Conservation (phyloP, 2,888 invertebrate genomes). For the Pristionchus fissidentatus region DNA sequence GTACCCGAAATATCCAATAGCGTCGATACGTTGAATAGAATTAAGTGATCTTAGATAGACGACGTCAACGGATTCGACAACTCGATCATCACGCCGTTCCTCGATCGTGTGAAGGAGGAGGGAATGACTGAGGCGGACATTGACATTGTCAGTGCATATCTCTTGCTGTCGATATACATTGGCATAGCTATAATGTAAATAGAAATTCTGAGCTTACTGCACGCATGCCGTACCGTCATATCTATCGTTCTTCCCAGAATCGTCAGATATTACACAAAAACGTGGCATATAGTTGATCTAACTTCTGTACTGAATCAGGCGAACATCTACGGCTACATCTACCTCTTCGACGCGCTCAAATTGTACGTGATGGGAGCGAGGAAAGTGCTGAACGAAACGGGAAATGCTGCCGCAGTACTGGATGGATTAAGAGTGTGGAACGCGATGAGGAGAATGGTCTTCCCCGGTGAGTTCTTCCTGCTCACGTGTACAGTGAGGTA, state of each 20-base stretch:
- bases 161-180: not conserved
- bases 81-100: conserved; percentile 4
- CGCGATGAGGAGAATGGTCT: conserved; percentile 68
- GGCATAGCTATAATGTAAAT: no score
- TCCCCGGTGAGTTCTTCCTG: conserved; percentile 55
- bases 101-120: conserved; percentile 15
- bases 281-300: no score
- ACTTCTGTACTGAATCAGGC: conserved; percentile 51
- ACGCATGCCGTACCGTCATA: no score
- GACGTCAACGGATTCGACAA: conserved; percentile 43
- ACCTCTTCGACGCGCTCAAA: conserved; percentile 65
- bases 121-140: conserved; percentile 27
- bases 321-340: conserved; percentile 65
- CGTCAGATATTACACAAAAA: no score
- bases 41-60: conserved; percentile 1
- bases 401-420: conserved; percentile 59
- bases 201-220: no score
- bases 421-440: conserved; percentile 72
- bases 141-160: not conserved
- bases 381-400: conserved; percentile 59
- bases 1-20: no score
- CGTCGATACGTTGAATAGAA: no score
- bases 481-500: no score
- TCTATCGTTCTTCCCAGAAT: no score
- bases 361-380: conserved; percentile 68